Evolutionary conservation across 2,797 vertebrate genomes (phyloP).

Genomic region (Amniataba percoides): DNA sequence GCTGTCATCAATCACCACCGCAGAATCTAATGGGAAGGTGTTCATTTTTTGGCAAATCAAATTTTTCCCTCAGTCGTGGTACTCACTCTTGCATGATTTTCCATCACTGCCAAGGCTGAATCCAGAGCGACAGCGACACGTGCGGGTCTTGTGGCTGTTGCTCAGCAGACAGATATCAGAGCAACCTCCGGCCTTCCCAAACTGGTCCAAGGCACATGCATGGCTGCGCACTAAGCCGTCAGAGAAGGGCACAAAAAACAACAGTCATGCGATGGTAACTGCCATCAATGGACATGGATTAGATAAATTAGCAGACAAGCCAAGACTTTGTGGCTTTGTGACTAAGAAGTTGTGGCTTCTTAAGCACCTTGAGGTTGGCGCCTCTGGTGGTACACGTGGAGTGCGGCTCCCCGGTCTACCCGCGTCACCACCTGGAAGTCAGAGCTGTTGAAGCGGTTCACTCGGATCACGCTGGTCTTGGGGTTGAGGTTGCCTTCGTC

Average conservation of each 20-base stretch:
- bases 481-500: conserved; percentile 96
- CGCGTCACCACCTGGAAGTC: conserved; percentile 96
- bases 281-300: fast-evolving
- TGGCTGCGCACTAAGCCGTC: conserved; percentile 91
- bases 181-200: conserved; percentile 94
- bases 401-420: conserved; percentile 93
- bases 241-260: conserved; percentile 5
- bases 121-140: conserved; percentile 96
- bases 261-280: background rate
- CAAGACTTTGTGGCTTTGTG: background rate
- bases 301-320: background rate
- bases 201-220: conserved; percentile 93
- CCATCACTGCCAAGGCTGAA: conserved; percentile 97
- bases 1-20: background rate
- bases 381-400: conserved; percentile 97
- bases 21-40: background rate
- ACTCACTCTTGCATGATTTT: conserved; percentile 99
- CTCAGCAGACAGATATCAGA: conserved; percentile 96
- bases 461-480: conserved; percentile 96
- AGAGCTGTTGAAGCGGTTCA: conserved; percentile 97
- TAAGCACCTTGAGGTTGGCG: conserved; percentile 92
- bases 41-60: conserved; percentile 7
- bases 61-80: background rate
- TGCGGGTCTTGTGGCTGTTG: conserved; percentile 96
- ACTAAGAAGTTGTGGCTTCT: background rate